These are phyloP conservation scores for Tetraneura akinire DNA, from an alignment of 1,140 invertebrate species.

Conservation along the genomic window DNA sequence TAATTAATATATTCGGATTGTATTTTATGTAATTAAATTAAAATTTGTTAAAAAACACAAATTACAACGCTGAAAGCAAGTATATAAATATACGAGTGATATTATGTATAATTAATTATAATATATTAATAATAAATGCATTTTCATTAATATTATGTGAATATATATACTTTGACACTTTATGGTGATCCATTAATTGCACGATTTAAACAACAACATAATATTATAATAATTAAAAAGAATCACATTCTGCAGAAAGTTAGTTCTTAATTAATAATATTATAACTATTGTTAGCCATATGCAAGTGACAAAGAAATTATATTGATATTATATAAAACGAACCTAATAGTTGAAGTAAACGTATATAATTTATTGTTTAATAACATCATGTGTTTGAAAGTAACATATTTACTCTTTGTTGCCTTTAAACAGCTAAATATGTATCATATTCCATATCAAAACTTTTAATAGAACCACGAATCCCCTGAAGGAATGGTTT, in stretches of 20 bases:
- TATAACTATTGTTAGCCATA: background rate
- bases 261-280: slow-evolving; percentile 3
- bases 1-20: too few relatives aligned
- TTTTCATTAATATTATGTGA: background rate
- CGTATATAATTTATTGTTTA: too few relatives aligned
- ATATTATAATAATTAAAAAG: background rate
- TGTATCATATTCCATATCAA: too few relatives aligned
- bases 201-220: background rate
- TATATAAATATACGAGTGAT: too few relatives aligned
- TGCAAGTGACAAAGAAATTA: background rate
- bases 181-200: slow-evolving; percentile 13
- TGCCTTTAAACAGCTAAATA: background rate
- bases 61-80: too few relatives aligned
- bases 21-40: too few relatives aligned
- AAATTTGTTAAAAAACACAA: too few relatives aligned
- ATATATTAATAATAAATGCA: too few relatives aligned
- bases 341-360: background rate
- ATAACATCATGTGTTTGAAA: background rate
- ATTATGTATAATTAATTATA: too few relatives aligned
- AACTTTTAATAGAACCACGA: background rate
- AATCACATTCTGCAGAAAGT: too few relatives aligned
- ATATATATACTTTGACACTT: background rate
- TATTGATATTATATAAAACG: background rate
- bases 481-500: background rate
- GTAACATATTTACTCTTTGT: background rate